Evolutionary conservation across 1,140 invertebrate species (phyloP), one percentile per base, ranked within the genome.

Genomic region (Lysiphlebus fabarum): DNA sequence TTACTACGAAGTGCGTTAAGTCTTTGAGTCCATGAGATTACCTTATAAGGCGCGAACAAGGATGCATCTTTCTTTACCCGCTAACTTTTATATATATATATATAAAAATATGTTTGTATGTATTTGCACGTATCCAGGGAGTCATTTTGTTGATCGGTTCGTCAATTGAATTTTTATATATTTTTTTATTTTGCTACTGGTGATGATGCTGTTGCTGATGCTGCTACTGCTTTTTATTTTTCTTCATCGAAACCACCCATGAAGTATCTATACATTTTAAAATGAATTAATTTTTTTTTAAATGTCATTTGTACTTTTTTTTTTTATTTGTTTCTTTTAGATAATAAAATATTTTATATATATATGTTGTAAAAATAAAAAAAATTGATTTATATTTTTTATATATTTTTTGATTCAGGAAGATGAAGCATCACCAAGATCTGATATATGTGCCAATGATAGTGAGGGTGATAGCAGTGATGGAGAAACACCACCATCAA

Each of bases 21-120:
- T 26, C 38, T 36, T 60, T 51, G 58, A 60, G 67, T 64, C 65
- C 45, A 14, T 44, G n/a, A 66, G 73, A 76, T 76, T 67, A 56
- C 75, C 75, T 73, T 77, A 77, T 76, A 77, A 74, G 75, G 74
- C 70, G 73, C 75, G 75, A 75, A 68, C 71, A 74, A 70, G 65
- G 66, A 75, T 71, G 74, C 71, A 77, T 73, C 70, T 75, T 68
- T 73, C 70, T 75, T 68, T 69, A 65, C 67, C 70, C 67, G 67
- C 72, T 72, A 71, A 67, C 40, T 44, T 67, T 73, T 68, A 70
- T 65, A 62, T 66, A 64, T 68, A 26, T 26, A 26, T 26, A 26
- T 26, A 26, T 26, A 26, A 26, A 26, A 26, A 26, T 26, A 26
- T 26, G 17, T 26, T 26, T 69, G 68, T 72, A 70, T 67, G 66